Evolutionary conservation across 2,888 invertebrate species (phyloP).

Genomic region (Philhelius pedissequus): DNA sequence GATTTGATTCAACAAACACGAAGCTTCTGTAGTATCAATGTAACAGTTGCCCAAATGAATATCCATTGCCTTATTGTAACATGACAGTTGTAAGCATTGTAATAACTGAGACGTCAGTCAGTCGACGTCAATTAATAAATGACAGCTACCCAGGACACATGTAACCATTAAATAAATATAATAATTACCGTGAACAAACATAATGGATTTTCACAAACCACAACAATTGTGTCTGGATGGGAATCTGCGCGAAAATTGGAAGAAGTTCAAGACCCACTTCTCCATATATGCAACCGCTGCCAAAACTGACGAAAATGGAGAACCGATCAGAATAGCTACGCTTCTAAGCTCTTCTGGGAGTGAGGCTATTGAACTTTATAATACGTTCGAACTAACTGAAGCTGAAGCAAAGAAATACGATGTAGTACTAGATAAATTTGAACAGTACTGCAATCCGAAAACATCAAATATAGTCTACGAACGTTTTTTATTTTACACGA

Average conservation of each 20-base stretch:
- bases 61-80: no score
- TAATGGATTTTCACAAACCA: conserved; percentile 15
- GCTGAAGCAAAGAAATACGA: background rate
- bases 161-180: no score
- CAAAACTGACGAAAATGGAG: conserved; percentile 3
- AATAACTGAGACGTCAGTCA: no score
- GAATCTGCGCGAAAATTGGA: conserved; percentile 24
- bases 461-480: conserved; percentile 1
- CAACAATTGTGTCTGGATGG: background rate
- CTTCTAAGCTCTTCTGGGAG: background rate
- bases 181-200: no score
- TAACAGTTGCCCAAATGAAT: no score
- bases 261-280: background rate
- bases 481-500: background rate
- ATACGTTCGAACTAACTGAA: background rate
- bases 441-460: conserved; percentile 4
- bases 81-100: no score
- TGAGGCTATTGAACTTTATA: conserved; percentile 5
- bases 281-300: conserved; percentile 7
- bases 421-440: background rate
- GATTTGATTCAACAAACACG: no score
- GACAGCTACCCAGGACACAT: no score
- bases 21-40: no score
- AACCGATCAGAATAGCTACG: background rate
- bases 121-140: no score